Evolutionary conservation across 1,140 invertebrate species (phyloP).

Genomic region (Hyles vespertilio): DNA sequence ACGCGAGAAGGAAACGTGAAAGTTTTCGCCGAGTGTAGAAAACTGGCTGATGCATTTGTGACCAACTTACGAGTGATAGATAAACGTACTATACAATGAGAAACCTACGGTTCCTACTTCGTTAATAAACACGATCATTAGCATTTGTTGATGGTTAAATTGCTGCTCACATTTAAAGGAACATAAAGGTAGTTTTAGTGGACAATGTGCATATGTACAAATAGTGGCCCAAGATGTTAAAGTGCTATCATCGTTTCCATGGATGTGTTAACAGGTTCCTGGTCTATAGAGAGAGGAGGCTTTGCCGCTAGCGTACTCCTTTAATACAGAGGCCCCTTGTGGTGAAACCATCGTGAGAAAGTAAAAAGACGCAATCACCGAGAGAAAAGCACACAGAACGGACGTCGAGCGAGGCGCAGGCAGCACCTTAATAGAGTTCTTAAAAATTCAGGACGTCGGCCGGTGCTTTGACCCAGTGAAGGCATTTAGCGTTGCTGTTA

Average conservation of each 20-base stretch:
- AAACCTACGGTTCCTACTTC: no score
- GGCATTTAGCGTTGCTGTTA: constrained; percentile 1
- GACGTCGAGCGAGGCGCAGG: constrained; percentile 17
- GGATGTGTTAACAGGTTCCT: background rate
- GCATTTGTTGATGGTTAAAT: no score
- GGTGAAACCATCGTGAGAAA: constrained; percentile 44
- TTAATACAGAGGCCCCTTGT: constrained; percentile 36
- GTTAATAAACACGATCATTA: no score
- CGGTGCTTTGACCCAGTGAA: constrained; percentile 49
- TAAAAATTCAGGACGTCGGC: constrained; percentile 65
- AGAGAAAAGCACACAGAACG: constrained; percentile 53
- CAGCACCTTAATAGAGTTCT: constrained; percentile 53
- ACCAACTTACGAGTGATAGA: constrained; percentile 15
- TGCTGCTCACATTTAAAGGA: no score
- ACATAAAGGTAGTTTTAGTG: no score
- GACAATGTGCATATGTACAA: no score
- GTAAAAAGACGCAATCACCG: constrained; percentile 67
- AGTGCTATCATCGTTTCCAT: no score
- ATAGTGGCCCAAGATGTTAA: no score
- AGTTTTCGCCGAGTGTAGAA: constrained; percentile 41
- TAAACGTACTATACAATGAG: no score
- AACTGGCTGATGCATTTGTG: constrained; percentile 32
- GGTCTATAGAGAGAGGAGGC: constrained; percentile 1
- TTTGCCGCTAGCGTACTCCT: constrained; percentile 30
- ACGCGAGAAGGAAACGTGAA: constrained; percentile 35